Percentiles rank a stretch among this genome's conserved stretches.
phyloP scores from a whole-genome alignment of 2,888 invertebrate genomes.

The Polyommatus icarus region DNA sequence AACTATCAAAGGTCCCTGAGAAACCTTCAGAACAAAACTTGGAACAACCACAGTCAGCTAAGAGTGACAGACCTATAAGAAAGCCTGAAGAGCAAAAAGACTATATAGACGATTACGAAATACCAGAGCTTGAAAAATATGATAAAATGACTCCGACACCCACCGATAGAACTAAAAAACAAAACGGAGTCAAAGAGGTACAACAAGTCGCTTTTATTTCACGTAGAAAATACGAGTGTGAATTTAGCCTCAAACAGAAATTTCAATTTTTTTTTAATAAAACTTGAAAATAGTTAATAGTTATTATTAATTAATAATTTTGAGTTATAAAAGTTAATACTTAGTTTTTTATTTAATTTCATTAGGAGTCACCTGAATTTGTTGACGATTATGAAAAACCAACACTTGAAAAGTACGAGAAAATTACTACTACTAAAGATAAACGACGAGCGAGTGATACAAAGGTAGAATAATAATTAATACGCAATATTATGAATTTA shows the following conservation, averaged over 20 bases:
- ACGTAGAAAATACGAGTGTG: not conserved
- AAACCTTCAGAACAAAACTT: conserved; percentile 63
- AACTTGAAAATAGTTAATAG: too few species aligned
- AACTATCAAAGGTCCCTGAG: conserved; percentile 62
- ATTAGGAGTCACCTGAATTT: conserved; percentile 71
- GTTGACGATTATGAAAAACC: conserved; percentile 87
- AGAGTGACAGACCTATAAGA: conserved; percentile 60
- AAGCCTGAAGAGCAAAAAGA: conserved; percentile 76
- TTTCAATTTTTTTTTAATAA: too few species aligned
- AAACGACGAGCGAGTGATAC: conserved; percentile 66
- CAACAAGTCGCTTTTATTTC: conserved; percentile 7
- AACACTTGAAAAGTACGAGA: conserved; percentile 85
- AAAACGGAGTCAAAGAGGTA: conserved; percentile 73
- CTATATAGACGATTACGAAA: conserved; percentile 86
- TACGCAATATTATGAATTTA: not conserved
- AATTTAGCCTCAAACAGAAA: too few species aligned
- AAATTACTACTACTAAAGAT: conserved; percentile 67
- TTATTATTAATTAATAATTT: too few species aligned
- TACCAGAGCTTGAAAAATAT: conserved; percentile 85
- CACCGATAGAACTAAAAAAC: conserved; percentile 66
- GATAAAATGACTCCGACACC: conserved; percentile 78
- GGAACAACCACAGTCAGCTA: conserved; percentile 67
- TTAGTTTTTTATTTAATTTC: conserved; percentile 15
- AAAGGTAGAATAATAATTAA: conserved; percentile 55
- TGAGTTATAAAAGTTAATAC: conserved; percentile 55